Evolutionary conservation across 1,140 invertebrate species (phyloP).

Genomic region (Dendrolimus kikuchii): DNA sequence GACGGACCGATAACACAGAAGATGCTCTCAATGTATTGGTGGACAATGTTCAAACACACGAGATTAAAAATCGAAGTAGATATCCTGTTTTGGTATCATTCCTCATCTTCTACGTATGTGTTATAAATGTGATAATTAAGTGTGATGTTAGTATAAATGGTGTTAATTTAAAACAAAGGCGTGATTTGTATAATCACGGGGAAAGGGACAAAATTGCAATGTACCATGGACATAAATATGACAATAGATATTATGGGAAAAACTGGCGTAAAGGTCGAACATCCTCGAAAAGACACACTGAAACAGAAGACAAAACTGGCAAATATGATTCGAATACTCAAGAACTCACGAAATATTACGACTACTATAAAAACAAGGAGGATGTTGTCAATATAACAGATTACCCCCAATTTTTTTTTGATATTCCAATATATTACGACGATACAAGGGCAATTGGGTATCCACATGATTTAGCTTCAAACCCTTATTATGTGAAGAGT

Average conservation of each 20-base stretch:
- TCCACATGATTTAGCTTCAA: constrained; percentile 45
- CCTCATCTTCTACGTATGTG: constrained; percentile 46
- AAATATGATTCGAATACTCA: constrained; percentile 30
- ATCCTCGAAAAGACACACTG: constrained; percentile 22
- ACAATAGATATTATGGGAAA: constrained; percentile 15
- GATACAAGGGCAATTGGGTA: constrained; percentile 67
- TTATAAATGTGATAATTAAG: constrained; percentile 63
- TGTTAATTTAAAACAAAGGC: constrained; percentile 35
- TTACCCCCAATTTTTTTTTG: constrained; percentile 10
- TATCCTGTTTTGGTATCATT: constrained; percentile 32
- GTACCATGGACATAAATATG: constrained; percentile 17
- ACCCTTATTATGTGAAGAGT: constrained; percentile 52
- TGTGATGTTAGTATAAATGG: constrained; percentile 63
- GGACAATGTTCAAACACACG: constrained; percentile 60
- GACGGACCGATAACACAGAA: constrained; percentile 23
- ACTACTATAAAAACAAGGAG: constrained; percentile 39
- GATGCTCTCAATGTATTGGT: constrained; percentile 31
- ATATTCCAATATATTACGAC: constrained; percentile 60
- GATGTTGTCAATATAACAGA: constrained; percentile 30
- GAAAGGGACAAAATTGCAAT: constrained; percentile 11
- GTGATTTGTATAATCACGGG: constrained; percentile 3
- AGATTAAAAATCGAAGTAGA: constrained; percentile 49
- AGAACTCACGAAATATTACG: constrained; percentile 40
- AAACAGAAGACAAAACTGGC: constrained; percentile 31
- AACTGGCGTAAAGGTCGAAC: constrained; percentile 25